Conservation (phyloP, 2,888 invertebrate species). For the Brachypalpus laphriformis region DNA sequence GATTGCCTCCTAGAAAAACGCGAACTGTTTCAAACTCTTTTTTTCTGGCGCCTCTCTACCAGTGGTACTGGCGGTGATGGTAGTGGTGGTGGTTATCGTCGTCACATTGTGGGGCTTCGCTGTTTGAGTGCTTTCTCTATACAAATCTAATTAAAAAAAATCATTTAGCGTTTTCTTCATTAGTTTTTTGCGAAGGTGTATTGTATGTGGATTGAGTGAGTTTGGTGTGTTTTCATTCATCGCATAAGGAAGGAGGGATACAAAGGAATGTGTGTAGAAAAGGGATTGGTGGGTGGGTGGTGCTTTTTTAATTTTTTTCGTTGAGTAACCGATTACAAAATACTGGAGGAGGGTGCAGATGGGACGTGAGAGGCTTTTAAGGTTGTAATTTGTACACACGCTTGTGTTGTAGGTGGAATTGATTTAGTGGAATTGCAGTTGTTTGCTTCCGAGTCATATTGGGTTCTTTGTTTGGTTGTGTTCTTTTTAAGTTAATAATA, state of each 20-base stretch:
- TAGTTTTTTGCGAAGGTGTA: not conserved
- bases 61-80: not conserved
- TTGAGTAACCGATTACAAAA: conserved; percentile 58
- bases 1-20: conserved; percentile 29
- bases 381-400: conserved; percentile 53
- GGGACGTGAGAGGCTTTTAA: not conserved
- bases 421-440: conserved; percentile 69
- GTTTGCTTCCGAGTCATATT: conserved; percentile 67
- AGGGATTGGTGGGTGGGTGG: conserved; percentile 2
- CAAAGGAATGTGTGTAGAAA: conserved; percentile 7
- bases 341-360: conserved; percentile 24
- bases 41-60: conserved; percentile 58
- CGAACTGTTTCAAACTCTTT: conserved; percentile 14
- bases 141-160: conserved; percentile 79
- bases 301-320: conserved; percentile 3
- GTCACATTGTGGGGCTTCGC: conserved; percentile 65
- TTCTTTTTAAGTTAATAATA: conserved; percentile 57
- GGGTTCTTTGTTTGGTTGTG: conserved; percentile 27
- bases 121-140: conserved; percentile 56
- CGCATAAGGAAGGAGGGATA: conserved; percentile 34
- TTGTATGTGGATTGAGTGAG: conserved; percentile 49
- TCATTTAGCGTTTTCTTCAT: conserved; percentile 35
- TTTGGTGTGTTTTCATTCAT: conserved; percentile 57
- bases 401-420: conserved; percentile 48
- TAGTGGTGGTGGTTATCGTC: conserved; percentile 41